Base-by-base conservation (phyloP, 2,888 invertebrate species). In the Eupithecia centaureata region DNA sequence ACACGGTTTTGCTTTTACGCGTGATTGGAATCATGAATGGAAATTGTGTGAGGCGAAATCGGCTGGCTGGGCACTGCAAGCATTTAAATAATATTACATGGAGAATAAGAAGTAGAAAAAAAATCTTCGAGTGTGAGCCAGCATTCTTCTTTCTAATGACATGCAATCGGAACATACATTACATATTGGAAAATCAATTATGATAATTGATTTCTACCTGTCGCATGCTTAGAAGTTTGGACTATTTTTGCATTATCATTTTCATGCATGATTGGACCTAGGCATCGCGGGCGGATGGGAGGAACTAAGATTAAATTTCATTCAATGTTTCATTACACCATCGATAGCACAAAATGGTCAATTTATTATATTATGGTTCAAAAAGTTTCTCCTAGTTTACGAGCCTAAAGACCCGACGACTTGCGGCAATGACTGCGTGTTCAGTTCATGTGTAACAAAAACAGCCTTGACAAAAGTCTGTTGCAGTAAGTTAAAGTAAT, bases 1-100 rank as follows among this genome's bases (percentile, higher is more conserved):
- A 73, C 70, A 73, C 54, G 68, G 60, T 60, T 67, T 70, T 65
- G 67, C 74, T 72, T 72, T 75, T 65, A 63, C 62, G 62, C 56
- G 25, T 70, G 68, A 72, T 71, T 72, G 68, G 42, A 70, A 71
- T 63, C 51, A 61, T 47, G 54, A 61, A 68, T 59, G 28, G 35
- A 52, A 67, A 57, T 64, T 70, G 30, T 57, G 10, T 15, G 54
- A 47, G 69, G 42, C 25, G 56, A 56, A 63, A 58, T 65, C 63
- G 54, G 33, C 30, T 65, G 47, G 27, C 63, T 61, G 59, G 27
- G 33, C 42, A 47, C 47, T 47, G 47, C 47, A 47, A 47, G 47
- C 47, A 47, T 47, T 47, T 22, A 47, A 47, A 22, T 47, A 47
- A 47, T 47, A 47, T 47, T 22, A 42, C 22, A 47, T 4, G 47